These are phyloP conservation scores for honey bee (Apis mellifera) DNA, from an alignment of 1,140 invertebrate species.

Conservation along the genomic window DNA sequence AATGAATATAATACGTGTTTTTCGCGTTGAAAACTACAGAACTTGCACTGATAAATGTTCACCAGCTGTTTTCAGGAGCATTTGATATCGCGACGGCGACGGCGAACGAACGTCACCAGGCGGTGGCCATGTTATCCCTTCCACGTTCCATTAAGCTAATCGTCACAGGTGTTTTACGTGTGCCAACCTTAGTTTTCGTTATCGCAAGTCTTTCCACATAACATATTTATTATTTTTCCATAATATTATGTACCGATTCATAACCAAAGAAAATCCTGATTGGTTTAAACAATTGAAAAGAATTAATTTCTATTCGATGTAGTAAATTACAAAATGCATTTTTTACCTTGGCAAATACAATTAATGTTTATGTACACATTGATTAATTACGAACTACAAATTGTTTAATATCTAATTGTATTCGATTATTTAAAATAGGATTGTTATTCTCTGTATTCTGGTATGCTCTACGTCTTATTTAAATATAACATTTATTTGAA, in stretches of 20 bases:
- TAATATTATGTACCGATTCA: neutral
- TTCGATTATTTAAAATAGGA: constrained; percentile 30
- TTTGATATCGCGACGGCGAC: constrained; percentile 68
- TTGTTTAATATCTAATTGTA: neutral
- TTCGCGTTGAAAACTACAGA: constrained; percentile 41
- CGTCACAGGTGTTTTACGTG: constrained; percentile 60
- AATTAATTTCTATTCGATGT: neutral
- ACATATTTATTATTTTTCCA: neutral
- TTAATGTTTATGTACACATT: neutral
- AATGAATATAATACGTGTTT: constrained; percentile 21
- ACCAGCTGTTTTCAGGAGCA: constrained; percentile 71
- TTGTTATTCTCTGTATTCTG: neutral
- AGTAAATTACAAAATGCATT: neutral
- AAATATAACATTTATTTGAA: constrained; percentile 33
- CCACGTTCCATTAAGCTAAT: constrained; percentile 63
- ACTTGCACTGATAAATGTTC: constrained; percentile 53
- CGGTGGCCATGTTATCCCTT: constrained; percentile 77
- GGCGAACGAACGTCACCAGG: constrained; percentile 75
- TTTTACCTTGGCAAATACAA: neutral
- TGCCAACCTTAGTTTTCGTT: constrained; percentile 32
- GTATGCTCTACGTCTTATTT: constrained; percentile 20
- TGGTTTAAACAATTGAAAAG: neutral
- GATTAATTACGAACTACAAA: neutral
- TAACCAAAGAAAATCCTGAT: neutral
- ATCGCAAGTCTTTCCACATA: neutral